Base-by-base conservation (phyloP, 2,113 vertebrate genomes). In the Procavia capensis region DNA sequence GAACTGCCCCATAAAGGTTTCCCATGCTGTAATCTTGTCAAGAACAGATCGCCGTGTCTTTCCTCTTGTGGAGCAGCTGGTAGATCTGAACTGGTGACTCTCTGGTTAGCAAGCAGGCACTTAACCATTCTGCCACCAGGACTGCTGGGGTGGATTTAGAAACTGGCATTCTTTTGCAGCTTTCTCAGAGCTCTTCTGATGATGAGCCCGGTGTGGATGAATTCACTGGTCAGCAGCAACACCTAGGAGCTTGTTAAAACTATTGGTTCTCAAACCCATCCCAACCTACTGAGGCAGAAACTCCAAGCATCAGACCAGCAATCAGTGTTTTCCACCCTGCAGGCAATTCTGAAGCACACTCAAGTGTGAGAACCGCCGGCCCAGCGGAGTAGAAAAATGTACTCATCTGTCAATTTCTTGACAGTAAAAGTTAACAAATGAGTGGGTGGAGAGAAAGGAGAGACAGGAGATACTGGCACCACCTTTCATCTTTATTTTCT, bases 391-490 rank as follows among this genome's bases (percentile, higher is more conserved):
- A 75, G 88, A 57, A 68, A 89, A 75, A 68, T 34, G 41, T 63
- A 5, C 24, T 72, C 41, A 80, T 9, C 27, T 85, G 66, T 79
- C 34, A 76, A 8, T 79, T 82, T 78, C 68, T 90, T 90, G 81
- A 93, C 31, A 85, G 19, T 66, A 85, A 75, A 9, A 39, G n/a
- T 95, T 74, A 76, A 89, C 36, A 24, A 94, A 96, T 34, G 76
- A 61, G 22, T 19, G 9, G 3, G 59, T 63, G 13, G 41, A 34
- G 72, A 91, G 63, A 84, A 61, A 89, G 29, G 36, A 29, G 36
- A 85, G 24, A 34, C 57, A 57, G 22, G 29, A 87, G 85, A 82
- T 68, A 41, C 3, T 74, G 78, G 45, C 39, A 79, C 19, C 8
- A 68, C 0, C 9, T 74, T 82, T 57, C 50, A 41, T n/a, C n/a